Percentiles rank a stretch among this genome's conserved stretches.
These are phyloP conservation scores for Gerris buenoi DNA, from an alignment of 1,140 invertebrate species.

Conservation along the genomic window DNA sequence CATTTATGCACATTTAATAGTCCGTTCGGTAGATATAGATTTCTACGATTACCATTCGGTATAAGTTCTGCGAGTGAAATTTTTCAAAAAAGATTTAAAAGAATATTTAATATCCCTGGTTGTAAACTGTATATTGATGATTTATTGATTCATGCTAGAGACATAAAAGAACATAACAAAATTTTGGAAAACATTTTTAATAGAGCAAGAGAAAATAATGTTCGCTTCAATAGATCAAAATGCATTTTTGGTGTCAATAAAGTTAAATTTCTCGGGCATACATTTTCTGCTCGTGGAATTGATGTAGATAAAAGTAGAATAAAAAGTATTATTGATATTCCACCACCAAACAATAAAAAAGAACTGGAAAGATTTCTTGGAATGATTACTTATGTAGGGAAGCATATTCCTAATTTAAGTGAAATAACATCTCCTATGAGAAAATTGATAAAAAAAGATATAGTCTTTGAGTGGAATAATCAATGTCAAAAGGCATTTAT, in stretches of 20 bases:
- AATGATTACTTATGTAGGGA: too few species aligned
- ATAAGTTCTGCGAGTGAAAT: constrained; percentile 23
- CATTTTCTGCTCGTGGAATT: too few species aligned
- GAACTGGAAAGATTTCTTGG: too few species aligned
- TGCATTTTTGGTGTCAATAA: background rate
- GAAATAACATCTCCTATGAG: too few species aligned
- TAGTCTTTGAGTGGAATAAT: background rate
- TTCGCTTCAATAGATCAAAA: background rate
- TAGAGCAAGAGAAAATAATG: background rate
- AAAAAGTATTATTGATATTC: too few species aligned
- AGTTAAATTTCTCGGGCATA: background rate
- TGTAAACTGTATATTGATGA: background rate
- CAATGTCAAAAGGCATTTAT: background rate
- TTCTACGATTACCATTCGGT: constrained; percentile 30
- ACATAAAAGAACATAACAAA: background rate
- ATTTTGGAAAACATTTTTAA: background rate
- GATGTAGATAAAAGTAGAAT: too few species aligned
- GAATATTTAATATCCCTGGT: background rate
- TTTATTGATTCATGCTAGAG: background rate
- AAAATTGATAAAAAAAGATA: too few species aligned
- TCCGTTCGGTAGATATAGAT: constrained; percentile 31
- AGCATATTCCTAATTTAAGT: too few species aligned
- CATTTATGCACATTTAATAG: constrained; percentile 30
- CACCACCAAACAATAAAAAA: too few species aligned
- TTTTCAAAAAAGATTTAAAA: background rate